A percentile compares a stretch with the other conserved stretches of the same genome.
Conservation (phyloP, 2,797 vertebrate genomes). For the Cirrhinus mrigala region DNA sequence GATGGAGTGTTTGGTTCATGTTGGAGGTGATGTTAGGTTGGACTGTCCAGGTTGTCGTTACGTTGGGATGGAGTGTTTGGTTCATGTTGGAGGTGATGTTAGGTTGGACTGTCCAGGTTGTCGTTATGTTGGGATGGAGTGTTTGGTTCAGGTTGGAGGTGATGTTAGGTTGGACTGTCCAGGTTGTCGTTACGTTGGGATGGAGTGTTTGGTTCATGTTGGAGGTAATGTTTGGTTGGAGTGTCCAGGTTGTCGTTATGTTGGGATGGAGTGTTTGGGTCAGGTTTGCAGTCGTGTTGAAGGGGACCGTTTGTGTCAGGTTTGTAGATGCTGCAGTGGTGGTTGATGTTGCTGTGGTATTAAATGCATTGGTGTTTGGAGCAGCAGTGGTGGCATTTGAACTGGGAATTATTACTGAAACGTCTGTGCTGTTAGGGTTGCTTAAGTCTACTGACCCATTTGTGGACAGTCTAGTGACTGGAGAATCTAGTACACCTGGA, state of each 20-base stretch:
- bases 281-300: too few relatives aligned
- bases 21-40: too few relatives aligned
- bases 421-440: constrained; percentile 22
- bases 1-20: too few relatives aligned
- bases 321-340: neutral
- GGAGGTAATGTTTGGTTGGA: too few relatives aligned
- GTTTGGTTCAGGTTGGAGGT: neutral
- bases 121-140: too few relatives aligned
- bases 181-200: too few relatives aligned
- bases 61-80: neutral
- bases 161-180: too few relatives aligned
- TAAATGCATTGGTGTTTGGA: neutral
- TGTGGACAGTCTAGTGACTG: neutral
- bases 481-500: neutral
- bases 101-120: neutral
- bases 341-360: neutral
- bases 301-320: too few relatives aligned
- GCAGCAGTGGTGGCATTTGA: neutral
- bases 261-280: too few relatives aligned
- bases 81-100: neutral
- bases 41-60: too few relatives aligned
- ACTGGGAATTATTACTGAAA: neutral
- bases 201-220: too few relatives aligned
- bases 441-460: neutral
- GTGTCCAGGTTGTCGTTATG: too few relatives aligned